These are phyloP conservation scores for Aleiodes sp. DNA, from an alignment of 1,140 invertebrate species.

Conservation along the genomic window DNA sequence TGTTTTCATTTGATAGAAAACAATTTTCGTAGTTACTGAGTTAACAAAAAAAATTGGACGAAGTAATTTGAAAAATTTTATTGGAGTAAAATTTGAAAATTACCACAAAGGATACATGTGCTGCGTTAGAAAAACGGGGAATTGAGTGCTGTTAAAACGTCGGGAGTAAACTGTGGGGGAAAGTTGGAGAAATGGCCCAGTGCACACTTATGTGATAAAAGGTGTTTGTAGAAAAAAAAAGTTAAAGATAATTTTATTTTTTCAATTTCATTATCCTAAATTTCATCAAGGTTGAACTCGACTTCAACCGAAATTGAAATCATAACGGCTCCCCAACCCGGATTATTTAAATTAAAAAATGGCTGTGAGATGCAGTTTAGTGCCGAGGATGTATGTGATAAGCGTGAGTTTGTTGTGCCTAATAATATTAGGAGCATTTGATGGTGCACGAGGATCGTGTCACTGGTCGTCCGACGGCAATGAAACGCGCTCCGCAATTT, in stretches of 20 bases:
- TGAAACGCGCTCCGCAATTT: constrained; percentile 71
- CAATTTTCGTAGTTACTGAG: too few species aligned
- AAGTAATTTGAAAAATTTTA: too few species aligned
- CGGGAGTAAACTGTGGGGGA: constrained; percentile 13
- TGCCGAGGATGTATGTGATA: constrained; percentile 38
- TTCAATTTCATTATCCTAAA: constrained; percentile 20
- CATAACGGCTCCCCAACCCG: too few species aligned
- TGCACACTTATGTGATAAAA: constrained; percentile 43
- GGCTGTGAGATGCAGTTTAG: constrained; percentile 46
- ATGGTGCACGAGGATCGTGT: constrained; percentile 61
- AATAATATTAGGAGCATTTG: constrained; percentile 21
- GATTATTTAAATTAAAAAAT: constrained; percentile 37
- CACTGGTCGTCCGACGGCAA: constrained; percentile 71
- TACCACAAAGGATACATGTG: not conserved
- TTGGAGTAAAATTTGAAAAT: too few species aligned
- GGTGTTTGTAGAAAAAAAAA: too few species aligned
- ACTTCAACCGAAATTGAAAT: too few species aligned
- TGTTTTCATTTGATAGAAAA: too few species aligned
- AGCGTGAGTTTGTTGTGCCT: constrained; percentile 39
- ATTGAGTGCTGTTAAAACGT: not conserved
- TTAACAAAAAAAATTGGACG: too few species aligned
- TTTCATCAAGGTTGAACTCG: not conserved
- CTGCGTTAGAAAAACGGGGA: constrained; percentile 3
- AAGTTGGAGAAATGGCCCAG: constrained; percentile 25
- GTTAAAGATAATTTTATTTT: constrained; percentile 24